These are phyloP conservation scores for Griposia aprilina DNA, from an alignment of 2,888 invertebrate species.

Conservation along the genomic window DNA sequence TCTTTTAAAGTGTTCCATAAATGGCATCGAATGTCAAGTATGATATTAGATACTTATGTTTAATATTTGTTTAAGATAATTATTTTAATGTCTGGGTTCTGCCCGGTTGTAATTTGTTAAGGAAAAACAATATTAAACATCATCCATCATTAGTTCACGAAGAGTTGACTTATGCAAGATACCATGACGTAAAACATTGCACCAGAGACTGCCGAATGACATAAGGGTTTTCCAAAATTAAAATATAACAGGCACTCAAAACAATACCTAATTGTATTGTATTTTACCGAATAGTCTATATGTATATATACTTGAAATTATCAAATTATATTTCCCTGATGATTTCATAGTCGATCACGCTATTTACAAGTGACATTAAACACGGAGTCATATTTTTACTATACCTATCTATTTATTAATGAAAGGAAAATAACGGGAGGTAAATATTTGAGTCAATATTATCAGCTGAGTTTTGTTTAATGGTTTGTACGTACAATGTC, in stretches of 20 bases:
- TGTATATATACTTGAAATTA: background rate
- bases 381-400: conserved; percentile 13
- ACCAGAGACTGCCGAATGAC: conserved; percentile 12
- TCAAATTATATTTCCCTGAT: conserved; percentile 36
- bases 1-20: background rate
- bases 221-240: conserved; percentile 10
- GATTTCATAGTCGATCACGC: conserved; percentile 52
- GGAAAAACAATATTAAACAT: conserved; percentile 6
- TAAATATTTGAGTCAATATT: conserved; percentile 27
- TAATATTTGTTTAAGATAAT: background rate
- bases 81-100: background rate
- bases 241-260: background rate
- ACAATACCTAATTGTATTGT: background rate
- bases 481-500: background rate
- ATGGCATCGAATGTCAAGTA: background rate
- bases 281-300: background rate
- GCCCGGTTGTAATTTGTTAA: conserved; percentile 11
- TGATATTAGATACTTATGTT: background rate
- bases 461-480: conserved; percentile 13
- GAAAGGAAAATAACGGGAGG: conserved; percentile 44
- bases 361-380: conserved; percentile 39
- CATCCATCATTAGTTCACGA: background rate
- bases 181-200: conserved; percentile 23
- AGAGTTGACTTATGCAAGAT: background rate
- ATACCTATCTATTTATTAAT: conserved; percentile 29